These are phyloP conservation scores for Lepidonotus clava DNA, from an alignment of 2,888 invertebrate genomes.

Conservation along the genomic window DNA sequence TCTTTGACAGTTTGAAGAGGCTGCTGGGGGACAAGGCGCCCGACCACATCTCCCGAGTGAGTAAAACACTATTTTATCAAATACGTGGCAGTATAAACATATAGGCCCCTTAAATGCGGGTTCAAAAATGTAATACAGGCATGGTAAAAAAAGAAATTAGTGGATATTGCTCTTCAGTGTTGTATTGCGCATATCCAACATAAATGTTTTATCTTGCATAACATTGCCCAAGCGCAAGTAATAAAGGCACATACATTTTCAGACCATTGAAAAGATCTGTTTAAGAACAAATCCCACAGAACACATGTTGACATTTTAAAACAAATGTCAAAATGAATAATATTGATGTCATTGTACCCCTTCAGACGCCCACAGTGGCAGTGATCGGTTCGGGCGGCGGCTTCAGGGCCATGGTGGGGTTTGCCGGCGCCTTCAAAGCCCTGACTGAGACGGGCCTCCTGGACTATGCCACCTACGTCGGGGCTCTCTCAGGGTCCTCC, in stretches of 20 bases:
- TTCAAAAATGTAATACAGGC: too few species aligned
- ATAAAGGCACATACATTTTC: not conserved
- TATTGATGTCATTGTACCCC: not conserved
- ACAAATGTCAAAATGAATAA: not conserved
- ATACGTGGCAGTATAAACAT: too few species aligned
- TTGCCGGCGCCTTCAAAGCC: conserved; percentile 80
- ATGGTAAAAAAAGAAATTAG: too few species aligned
- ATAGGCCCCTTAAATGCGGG: too few species aligned
- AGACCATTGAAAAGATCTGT: not conserved
- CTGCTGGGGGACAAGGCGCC: conserved; percentile 78
- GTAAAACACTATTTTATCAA: too few species aligned
- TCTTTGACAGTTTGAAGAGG: conserved; percentile 73
- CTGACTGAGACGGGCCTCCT: conserved; percentile 78
- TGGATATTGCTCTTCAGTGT: too few species aligned
- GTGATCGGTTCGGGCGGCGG: conserved; percentile 82
- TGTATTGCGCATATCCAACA: too few species aligned
- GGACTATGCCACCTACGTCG: conserved; percentile 79
- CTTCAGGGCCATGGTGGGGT: conserved; percentile 81
- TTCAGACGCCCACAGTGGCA: conserved; percentile 80
- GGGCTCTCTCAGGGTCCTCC: conserved; percentile 81
- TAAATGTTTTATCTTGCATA: too few species aligned
- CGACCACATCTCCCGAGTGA: conserved; percentile 61
- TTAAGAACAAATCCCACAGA: not conserved
- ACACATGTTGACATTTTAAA: not conserved
- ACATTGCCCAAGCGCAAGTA: not conserved